Base-by-base conservation (phyloP, 2,888 invertebrate genomes). In the Drosophila putrida region DNA sequence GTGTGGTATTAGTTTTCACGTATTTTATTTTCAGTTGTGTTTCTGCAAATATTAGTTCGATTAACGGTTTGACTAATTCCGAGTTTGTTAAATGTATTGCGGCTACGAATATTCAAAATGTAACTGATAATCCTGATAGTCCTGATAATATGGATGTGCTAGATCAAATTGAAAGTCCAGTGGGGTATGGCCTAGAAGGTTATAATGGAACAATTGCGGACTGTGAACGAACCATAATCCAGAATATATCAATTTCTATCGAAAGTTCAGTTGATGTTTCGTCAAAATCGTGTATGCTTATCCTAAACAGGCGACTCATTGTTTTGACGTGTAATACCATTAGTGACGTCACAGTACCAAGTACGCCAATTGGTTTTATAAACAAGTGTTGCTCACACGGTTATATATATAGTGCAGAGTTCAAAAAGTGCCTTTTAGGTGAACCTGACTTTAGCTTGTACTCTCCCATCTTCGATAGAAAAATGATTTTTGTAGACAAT, bases 351-450 rank as follows among this genome's bases (percentile, higher is more conserved):
- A 13, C 73, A 80, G 60, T 67, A 20, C 35, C 43, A 10, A 35
- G 8, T 27, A 35, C 44, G 33, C 25, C 62, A 53, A 66, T 91
- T 44, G 81, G 82, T 53, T 68, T 89, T 53, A 80, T 92, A 44
- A 84, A 89, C 46, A 92, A 92, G 68, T 92, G 92, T 55, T 92
- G 92, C 65, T 90, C 90, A 13, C 71, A 75, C 33, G 88, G 89
- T 15, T 87, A 89, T 68, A 73, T 82, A 1, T 92, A 90, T 64
- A 83, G 88, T 47, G 47, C 74, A 0, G 61, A 63, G 6, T 38
- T 71, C 13, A 79, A 77, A 36, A 82, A 74, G 47, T 92, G 92
- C 64, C 44, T 64, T 3, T 11, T 44, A 11, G 75, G 65, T 54
- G 59, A 79, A 33, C 53, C 71, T n/a, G 78, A 82, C 46, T 82